phyloP scores from a whole-genome alignment of 2,888 invertebrate species.

The Agrenia bidenticulata region DNA sequence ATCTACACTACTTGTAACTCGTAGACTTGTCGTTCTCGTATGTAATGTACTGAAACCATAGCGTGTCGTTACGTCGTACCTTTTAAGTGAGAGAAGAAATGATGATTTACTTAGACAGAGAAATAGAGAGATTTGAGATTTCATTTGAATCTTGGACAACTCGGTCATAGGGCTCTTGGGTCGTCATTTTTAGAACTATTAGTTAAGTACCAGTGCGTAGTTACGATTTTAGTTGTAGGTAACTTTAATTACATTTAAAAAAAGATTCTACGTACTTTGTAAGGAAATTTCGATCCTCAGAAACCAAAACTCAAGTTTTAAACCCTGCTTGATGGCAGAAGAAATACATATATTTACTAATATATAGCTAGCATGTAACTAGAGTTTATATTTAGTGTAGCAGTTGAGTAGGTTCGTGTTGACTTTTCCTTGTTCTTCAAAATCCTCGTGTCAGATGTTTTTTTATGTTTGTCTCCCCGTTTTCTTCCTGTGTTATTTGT shows the following conservation, averaged over 20 bases:
- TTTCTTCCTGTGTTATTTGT: background rate
- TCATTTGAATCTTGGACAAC: background rate
- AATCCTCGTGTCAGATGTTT: background rate
- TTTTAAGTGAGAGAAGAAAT: background rate
- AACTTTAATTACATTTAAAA: too few species aligned
- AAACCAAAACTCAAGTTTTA: conserved; percentile 24
- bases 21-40: too few species aligned
- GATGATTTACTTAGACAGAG: background rate
- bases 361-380: background rate
- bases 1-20: background rate
- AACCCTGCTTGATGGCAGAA: background rate
- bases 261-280: background rate
- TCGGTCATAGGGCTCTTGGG: too few species aligned
- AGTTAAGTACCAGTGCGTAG: too few species aligned
- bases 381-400: background rate
- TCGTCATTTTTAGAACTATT: too few species aligned
- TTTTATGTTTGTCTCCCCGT: conserved; percentile 1
- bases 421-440: background rate
- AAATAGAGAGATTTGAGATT: background rate
- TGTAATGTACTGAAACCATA: conserved; percentile 15
- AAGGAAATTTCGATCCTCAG: conserved; percentile 18
- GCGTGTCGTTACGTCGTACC: conserved; percentile 23
- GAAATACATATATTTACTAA: background rate
- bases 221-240: too few species aligned
- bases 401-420: background rate